Evolutionary conservation across 2,888 invertebrate genomes (phyloP).

Genomic region (Parelbella ahira): DNA sequence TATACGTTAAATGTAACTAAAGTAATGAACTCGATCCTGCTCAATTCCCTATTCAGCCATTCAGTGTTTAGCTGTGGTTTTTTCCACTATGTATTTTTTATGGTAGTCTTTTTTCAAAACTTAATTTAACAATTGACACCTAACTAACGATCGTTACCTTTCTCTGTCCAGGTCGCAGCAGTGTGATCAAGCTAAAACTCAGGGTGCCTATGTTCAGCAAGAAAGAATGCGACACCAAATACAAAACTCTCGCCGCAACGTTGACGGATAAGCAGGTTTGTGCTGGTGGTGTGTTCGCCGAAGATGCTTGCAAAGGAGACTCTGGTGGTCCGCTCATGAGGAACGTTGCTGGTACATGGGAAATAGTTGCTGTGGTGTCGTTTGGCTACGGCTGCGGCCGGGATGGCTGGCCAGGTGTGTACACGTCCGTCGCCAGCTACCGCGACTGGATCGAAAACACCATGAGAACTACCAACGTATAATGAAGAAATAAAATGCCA

Average conservation of each 20-base stretch:
- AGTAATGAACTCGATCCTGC: no score
- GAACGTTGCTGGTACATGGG: conserved; percentile 74
- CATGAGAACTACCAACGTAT: conserved; percentile 50
- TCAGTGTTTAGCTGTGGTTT: no score
- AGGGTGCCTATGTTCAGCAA: conserved; percentile 79
- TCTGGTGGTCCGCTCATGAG: conserved; percentile 89
- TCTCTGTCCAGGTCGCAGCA: no score
- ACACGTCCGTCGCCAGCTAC: conserved; percentile 82
- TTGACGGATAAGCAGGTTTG: conserved; percentile 82
- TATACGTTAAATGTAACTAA: no score
- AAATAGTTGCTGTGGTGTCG: conserved; percentile 83
- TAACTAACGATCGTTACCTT: no score
- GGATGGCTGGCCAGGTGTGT: conserved; percentile 85
- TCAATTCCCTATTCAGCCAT: no score
- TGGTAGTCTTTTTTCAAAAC: no score
- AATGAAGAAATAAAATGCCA: no score
- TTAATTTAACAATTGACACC: no score
- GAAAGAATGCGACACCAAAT: conserved; percentile 74
- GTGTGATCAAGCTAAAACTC: conserved; percentile 84
- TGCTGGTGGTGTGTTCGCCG: conserved; percentile 84
- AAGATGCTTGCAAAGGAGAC: conserved; percentile 88
- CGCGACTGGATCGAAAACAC: conserved; percentile 81
- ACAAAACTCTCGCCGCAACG: conserved; percentile 64
- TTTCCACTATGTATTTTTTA: no score
- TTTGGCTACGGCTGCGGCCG: conserved; percentile 84